These are phyloP conservation scores for Characodon lateralis DNA, from an alignment of 2,797 vertebrate species.

Conservation along the genomic window DNA sequence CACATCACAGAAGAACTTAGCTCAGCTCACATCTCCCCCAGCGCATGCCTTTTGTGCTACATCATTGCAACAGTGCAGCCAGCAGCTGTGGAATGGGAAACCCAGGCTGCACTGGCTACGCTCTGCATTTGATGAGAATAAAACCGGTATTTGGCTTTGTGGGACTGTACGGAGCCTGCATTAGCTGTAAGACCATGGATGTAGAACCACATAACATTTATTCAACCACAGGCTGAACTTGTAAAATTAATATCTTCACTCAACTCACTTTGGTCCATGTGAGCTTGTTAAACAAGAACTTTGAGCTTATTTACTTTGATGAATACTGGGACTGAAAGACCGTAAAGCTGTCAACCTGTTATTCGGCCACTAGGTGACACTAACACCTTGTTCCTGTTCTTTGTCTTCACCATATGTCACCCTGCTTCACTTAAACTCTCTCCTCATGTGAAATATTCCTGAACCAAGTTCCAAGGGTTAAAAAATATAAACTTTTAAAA, in stretches of 20 bases:
- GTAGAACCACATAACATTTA: background rate
- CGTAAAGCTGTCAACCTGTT: constrained; percentile 32
- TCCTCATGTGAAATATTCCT: constrained; percentile 8
- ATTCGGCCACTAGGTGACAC: constrained; percentile 78
- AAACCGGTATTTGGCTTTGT: constrained; percentile 6
- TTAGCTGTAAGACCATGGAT: background rate
- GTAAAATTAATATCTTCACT: background rate
- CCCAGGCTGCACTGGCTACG: constrained; percentile 6
- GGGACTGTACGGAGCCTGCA: background rate
- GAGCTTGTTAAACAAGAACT: background rate
- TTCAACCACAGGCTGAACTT: background rate
- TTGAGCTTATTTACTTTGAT: background rate
- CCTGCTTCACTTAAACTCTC: constrained; percentile 14
- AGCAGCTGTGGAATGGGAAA: constrained; percentile 34
- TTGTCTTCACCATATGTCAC: constrained; percentile 1
- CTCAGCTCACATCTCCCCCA: constrained; percentile 6
- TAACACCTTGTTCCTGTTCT: constrained; percentile 57
- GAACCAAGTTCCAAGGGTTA: background rate
- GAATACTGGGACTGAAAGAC: constrained; percentile 3
- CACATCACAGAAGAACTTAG: constrained; percentile 33
- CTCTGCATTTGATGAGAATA: background rate
- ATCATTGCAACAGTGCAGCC: constrained; percentile 38
- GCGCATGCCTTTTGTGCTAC: constrained; percentile 26
- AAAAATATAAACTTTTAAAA: background rate
- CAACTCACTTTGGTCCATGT: background rate